Conservation (phyloP, 1,140 invertebrate genomes). For the Eufriesea mexicana region DNA sequence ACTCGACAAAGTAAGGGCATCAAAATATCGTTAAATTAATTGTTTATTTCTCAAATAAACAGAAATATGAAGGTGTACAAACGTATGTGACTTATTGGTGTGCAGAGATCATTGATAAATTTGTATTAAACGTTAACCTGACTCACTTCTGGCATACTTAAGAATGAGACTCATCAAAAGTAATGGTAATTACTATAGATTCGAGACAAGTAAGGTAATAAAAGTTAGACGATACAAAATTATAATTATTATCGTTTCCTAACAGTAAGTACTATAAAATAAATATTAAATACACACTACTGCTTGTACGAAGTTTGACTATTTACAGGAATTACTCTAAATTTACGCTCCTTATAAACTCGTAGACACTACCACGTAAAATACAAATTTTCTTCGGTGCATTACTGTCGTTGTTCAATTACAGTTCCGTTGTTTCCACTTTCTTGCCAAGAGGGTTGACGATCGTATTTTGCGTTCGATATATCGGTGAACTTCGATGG, state of each 20-base stretch:
- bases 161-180: conserved; percentile 18
- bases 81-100: conserved; percentile 28
- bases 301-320: conserved; percentile 31
- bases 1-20: background rate
- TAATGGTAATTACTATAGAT: conserved; percentile 5
- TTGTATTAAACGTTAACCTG: background rate
- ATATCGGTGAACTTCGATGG: conserved; percentile 80
- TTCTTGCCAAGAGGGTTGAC: conserved; percentile 87
- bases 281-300: conserved; percentile 40
- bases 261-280: conserved; percentile 38
- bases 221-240: conserved; percentile 27
- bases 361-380: background rate
- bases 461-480: conserved; percentile 80
- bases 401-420: conserved; percentile 47
- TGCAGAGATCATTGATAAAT: conserved; percentile 45
- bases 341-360: conserved; percentile 8
- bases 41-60: conserved; percentile 42
- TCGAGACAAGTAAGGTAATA: background rate
- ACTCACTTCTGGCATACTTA: background rate
- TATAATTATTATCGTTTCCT: background rate
- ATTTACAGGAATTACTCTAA: conserved; percentile 50
- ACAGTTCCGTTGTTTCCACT: conserved; percentile 93
- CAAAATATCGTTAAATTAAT: conserved; percentile 1
- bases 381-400: background rate
- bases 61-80: conserved; percentile 56